Percentiles rank a stretch among this genome's conserved stretches.
Evolutionary conservation across 2,797 vertebrate genomes (phyloP).

Genomic region (Gila robusta): DNA sequence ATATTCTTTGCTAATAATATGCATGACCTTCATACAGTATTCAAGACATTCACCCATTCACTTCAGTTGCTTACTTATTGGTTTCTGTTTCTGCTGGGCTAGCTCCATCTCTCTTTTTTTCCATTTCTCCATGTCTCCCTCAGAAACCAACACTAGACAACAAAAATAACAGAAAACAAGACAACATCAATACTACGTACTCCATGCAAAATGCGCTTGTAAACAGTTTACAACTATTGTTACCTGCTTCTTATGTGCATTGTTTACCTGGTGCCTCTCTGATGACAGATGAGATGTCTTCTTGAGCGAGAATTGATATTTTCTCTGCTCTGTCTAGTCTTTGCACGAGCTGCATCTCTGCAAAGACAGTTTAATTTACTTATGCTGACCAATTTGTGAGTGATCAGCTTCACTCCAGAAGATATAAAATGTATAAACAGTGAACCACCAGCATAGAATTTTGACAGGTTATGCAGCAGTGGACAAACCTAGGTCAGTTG

Average conservation of each 20-base stretch:
- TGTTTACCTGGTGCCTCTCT: constrained; percentile 24
- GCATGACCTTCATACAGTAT: too few relatives aligned
- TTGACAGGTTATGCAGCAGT: background rate
- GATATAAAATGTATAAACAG: background rate
- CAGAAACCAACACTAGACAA: constrained; percentile 18
- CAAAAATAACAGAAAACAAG: constrained; percentile 6
- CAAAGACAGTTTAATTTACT: background rate
- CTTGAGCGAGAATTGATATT: background rate
- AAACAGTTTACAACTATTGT: too few relatives aligned
- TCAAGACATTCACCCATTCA: too few relatives aligned
- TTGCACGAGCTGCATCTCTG: constrained; percentile 15
- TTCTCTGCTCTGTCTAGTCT: constrained; percentile 24
- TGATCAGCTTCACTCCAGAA: background rate
- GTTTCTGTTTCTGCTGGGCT: constrained; percentile 5
- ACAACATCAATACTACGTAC: background rate
- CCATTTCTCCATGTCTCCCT: background rate
- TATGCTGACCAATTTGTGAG: background rate
- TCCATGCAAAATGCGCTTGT: background rate
- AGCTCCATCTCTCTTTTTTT: background rate
- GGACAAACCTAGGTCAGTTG: constrained; percentile 29
- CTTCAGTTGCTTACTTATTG: background rate
- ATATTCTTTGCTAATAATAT: too few relatives aligned
- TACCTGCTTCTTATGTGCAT: too few relatives aligned
- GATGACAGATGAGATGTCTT: constrained; percentile 12
- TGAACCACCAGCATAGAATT: background rate